Evolutionary conservation across 2,888 invertebrate genomes (phyloP), one percentile per base, ranked within the genome.

Genomic region (Pterostichus madidus): DNA sequence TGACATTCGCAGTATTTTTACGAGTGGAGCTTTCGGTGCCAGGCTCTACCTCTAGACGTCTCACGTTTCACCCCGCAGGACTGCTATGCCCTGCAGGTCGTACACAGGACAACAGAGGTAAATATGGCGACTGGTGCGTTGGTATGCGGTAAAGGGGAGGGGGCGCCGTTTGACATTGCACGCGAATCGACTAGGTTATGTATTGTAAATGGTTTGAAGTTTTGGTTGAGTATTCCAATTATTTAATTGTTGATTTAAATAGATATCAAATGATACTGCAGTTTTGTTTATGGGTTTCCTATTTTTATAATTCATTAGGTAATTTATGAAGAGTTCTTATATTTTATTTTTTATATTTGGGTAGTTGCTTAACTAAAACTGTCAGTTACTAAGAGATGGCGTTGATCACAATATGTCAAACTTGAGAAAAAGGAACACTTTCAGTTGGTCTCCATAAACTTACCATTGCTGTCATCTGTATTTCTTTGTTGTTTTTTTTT

Each of bases 1-100:
- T 80, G 80, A 80, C 80, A 80, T 80, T 80, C 73, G 64, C 39
- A 52, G 71, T 71, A 80, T 73, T 80, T 80, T 80, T 73, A 80
- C 73, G 80, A 80, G 80, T 80, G 80, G 52, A 52, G 53, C 44
- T 24, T 46, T 68, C 80, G 56, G 80, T 80, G 73, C 80, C 73
- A 56, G 73, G 80, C 53, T 53, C 80, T 15, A 44, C 15, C 13
- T 15, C 39, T n/a, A 24, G 24, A 24, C 77, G 15, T 35, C 53
- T 13, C n/a, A 10, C n/a, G 24, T 24, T 24, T 24, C 46, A 6
- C 15, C 15, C 35, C 35, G 39, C 32, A 24, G 59, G 31, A 11
- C n/a, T 35, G 49, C 59, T 11, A 11, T 59, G 59, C 24, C 52
- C 39, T 64, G 78, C 78, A 79, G 10, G 59, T 59, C 59, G 35